Base-by-base conservation (phyloP, 92 coral and sea anemone species). In the Porites cylindrica region DNA sequence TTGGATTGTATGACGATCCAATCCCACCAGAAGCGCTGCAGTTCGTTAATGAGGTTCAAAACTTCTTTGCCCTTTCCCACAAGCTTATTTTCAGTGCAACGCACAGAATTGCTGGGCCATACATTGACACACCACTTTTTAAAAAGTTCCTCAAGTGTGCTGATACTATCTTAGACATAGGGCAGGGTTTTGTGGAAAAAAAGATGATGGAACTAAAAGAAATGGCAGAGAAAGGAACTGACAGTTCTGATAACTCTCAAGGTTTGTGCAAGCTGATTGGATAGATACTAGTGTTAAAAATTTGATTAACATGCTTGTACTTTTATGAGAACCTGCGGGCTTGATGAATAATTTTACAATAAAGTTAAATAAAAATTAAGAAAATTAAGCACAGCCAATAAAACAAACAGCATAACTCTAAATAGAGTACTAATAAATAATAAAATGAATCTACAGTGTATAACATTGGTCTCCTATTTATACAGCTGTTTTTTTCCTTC, bases 181-280 rank as follows among this genome's bases (percentile, higher is more conserved):
- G 89, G 16, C 89, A 83, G 75, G 70, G 58, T 11, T 84, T 83
- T 64, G 89, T 89, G 23, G 92, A 89, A 54, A 72, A 52, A 38
- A 89, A 83, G 61, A 65, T 83, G 80, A 50, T 50, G 20, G 92
- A 83, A 52, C 77, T 89, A 11, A 66, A 72, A 83, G 88, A 89
- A 62, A 77, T 51, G 84, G 84, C 68, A 0, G 62, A 20, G 0
- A 68, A 62, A 11, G 86, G 61, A 47, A 82, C 50, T 66, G 89
- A 93, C 20, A 51, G 66, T 62, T 62, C 66, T 76, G 53, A 12
- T n/a, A 60, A 60, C 54, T 23, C 69, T 32, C 81, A 77, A 77
- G 81, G 81, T 61, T 16, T 11, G 74, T 70, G 43, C 43, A 32
- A 32, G 43, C 43, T 32, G 43, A 32, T 32, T 32, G 43, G 6